phyloP scores from a whole-genome alignment of 2,113 vertebrate species.

The Pandion haliaetus region DNA sequence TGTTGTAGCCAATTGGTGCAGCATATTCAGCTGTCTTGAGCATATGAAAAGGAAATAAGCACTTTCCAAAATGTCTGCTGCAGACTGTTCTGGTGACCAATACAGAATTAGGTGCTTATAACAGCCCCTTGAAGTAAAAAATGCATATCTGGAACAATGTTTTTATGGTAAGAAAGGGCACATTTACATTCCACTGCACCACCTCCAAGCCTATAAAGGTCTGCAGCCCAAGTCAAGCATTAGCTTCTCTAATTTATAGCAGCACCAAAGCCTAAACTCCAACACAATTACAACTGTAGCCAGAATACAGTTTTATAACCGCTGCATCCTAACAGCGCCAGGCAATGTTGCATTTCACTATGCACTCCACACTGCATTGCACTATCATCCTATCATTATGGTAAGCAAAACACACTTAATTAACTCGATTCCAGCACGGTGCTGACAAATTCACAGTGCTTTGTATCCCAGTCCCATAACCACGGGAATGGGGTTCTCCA shows the following conservation, averaged over 20 bases:
- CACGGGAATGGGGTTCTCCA: accelerated
- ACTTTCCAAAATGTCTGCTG: not conserved
- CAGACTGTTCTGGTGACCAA: constrained; percentile 50
- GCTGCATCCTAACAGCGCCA: not conserved
- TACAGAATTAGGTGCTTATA: constrained; percentile 1
- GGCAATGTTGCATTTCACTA: not conserved
- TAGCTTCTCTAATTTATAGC: not conserved
- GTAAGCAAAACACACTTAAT: accelerated
- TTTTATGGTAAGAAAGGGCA: constrained; percentile 7
- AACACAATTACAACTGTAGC: not conserved
- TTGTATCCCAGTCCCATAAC: accelerated
- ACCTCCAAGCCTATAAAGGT: not conserved
- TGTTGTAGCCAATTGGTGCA: constrained; percentile 25
- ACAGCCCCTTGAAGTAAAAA: not conserved
- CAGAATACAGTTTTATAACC: not conserved
- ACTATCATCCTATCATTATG: accelerated
- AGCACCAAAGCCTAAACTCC: not conserved
- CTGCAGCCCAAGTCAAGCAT: not conserved
- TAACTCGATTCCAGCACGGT: accelerated
- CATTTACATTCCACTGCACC: not conserved
- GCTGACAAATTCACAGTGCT: not conserved
- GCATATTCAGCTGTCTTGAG: constrained; percentile 14
- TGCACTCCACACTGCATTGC: accelerated
- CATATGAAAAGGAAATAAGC: constrained; percentile 42
- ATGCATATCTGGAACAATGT: not conserved